Base-by-base conservation (phyloP, 2,797 vertebrate species). In the Peromyscus eremicus region DNA sequence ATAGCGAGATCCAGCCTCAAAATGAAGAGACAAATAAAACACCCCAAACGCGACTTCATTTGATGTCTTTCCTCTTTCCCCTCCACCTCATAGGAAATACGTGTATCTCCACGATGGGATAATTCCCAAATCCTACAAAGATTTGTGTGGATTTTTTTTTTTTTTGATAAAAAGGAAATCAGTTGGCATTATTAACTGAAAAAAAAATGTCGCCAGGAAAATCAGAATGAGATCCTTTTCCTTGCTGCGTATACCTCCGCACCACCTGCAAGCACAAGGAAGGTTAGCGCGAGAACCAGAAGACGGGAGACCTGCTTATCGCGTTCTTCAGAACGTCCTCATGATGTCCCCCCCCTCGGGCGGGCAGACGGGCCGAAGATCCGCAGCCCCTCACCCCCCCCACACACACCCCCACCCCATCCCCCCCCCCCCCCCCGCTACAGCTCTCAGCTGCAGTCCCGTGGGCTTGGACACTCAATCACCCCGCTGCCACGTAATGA, bases 231-330 rank as follows among this genome's bases (percentile, higher is more conserved):
- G 93, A 94, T 85, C 40, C 1, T 27, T 92, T 96, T 93, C 66
- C 93, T 68, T 23, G 68, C 43, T 70, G 71, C 49, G 89, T 80
- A 81, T 95, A 87, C 55, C 86, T 52, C 89, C 77, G n/a, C 89
- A 92, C 62, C 94, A 95, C 91, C 82, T 91, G 89, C 80, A 95
- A 92, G 43, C 91, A 96, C 34, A 92, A 75, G 92, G 64, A 94
- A 89, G 62, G 25, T 89, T 55, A 94, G 73, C 73, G 19, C 29
- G 55, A 76, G 55, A 89, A 37, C 43, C 64, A 88, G 17, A 87
- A 81, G 86, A 87, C 16, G 1, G 1, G 32, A 80, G 37, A 86
- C 37, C 25, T 12, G 89, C 79, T 66, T 55, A 57, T 83, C 40
- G 92, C 85, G 94, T 89, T 89, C 82, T 73, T 68, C 81, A 29